Evolutionary conservation across 2,797 vertebrate genomes (phyloP).

Genomic region (Tadarida brasiliensis): DNA sequence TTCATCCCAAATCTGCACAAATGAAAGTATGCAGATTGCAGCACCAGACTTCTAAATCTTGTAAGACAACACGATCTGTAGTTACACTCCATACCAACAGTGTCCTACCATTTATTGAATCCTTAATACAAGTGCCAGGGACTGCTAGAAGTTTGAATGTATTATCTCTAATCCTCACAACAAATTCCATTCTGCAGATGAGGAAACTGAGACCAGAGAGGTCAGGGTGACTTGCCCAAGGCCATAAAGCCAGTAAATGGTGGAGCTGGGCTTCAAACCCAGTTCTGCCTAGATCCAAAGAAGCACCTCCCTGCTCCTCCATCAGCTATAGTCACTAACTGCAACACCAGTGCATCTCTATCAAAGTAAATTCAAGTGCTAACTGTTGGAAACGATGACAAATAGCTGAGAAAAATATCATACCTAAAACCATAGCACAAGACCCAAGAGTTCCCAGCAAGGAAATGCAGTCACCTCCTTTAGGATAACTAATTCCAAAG

Average conservation of each 20-base stretch:
- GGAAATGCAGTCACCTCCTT: not conserved
- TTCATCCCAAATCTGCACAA: slow-evolving; percentile 68
- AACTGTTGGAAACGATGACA: not conserved
- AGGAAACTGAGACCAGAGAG: slow-evolving; percentile 65
- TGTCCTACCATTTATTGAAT: not conserved
- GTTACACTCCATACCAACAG: not conserved
- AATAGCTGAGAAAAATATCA: not conserved
- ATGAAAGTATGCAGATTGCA: slow-evolving; percentile 60
- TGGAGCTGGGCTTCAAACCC: not conserved
- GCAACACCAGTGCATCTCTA: not conserved
- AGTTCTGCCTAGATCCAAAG: slow-evolving; percentile 30
- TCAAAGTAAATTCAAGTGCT: not conserved
- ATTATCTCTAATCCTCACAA: not conserved
- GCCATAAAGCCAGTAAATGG: not conserved
- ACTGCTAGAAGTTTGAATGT: not conserved
- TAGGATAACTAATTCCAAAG: slow-evolving; percentile 52
- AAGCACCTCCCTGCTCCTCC: not conserved
- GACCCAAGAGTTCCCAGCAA: not conserved
- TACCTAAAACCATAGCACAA: not conserved
- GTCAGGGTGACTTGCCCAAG: not conserved
- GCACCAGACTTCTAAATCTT: not conserved
- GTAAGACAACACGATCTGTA: slow-evolving; percentile 36
- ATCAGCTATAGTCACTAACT: slow-evolving; percentile 36
- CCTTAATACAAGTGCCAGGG: not conserved
- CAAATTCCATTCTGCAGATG: slow-evolving; percentile 36